Evolutionary conservation across 1,140 invertebrate species (phyloP).

Genomic region (Diploscapter pachys): DNA sequence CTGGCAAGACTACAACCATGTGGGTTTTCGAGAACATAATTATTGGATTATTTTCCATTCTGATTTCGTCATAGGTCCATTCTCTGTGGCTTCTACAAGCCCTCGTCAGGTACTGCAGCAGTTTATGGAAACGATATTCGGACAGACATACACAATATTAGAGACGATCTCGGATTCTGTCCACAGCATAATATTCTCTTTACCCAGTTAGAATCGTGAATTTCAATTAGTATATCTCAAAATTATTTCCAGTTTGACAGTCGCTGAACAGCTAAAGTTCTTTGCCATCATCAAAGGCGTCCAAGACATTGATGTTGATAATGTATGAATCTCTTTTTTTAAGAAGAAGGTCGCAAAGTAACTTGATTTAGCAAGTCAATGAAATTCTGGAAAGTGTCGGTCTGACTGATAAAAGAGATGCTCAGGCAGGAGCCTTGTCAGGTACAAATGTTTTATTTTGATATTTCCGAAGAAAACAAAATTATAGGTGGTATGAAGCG

Average conservation of each 20-base stretch:
- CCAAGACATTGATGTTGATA: no score
- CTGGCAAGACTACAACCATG: slow-evolving; percentile 57
- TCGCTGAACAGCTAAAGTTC: slow-evolving; percentile 65
- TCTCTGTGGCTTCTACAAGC: slow-evolving; percentile 72
- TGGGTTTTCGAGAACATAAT: slow-evolving; percentile 59
- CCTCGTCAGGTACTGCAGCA: slow-evolving; percentile 65
- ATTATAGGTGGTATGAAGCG: slow-evolving; percentile 74
- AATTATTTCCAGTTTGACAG: slow-evolving; percentile 60
- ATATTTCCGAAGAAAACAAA: no score
- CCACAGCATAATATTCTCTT: slow-evolving; percentile 70
- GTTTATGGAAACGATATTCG: slow-evolving; percentile 67
- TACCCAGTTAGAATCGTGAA: slow-evolving; percentile 11
- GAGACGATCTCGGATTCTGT: slow-evolving; percentile 67
- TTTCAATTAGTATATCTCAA: not conserved
- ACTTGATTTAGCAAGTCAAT: slow-evolving; percentile 59
- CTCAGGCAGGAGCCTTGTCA: slow-evolving; percentile 56
- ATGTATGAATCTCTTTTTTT: no score
- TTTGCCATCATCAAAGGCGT: slow-evolving; percentile 65
- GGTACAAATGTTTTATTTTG: slow-evolving; percentile 46
- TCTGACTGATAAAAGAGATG: slow-evolving; percentile 53
- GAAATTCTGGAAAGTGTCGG: slow-evolving; percentile 58
- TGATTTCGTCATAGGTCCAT: slow-evolving; percentile 50
- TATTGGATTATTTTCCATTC: no score
- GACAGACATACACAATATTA: slow-evolving; percentile 65
- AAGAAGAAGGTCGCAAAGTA: slow-evolving; percentile 26